These are phyloP conservation scores for Spilarctia lutea DNA, from an alignment of 2,888 invertebrate species.

Conservation along the genomic window DNA sequence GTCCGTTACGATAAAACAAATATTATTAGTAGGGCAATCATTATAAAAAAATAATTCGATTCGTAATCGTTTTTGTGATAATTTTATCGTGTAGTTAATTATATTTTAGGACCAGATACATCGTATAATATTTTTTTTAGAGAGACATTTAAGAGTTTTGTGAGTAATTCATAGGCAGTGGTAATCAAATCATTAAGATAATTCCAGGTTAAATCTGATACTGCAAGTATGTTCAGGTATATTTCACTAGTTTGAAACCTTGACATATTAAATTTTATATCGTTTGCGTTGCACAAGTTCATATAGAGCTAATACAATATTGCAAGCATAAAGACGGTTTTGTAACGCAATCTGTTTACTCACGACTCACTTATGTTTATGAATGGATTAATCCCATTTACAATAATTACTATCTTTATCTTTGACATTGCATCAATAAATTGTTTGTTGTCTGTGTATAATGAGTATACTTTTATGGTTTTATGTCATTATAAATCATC, in stretches of 20 bases:
- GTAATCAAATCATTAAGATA: background rate
- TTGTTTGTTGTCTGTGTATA: slow-evolving; percentile 1
- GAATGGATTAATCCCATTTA: slow-evolving; percentile 3
- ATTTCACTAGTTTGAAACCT: too few species aligned
- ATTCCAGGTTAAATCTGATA: background rate
- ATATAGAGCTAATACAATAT: background rate
- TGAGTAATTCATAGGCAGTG: background rate
- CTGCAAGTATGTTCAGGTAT: background rate
- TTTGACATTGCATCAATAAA: slow-evolving; percentile 9
- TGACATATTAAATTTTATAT: background rate
- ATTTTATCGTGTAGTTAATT: background rate
- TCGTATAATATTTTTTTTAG: background rate
- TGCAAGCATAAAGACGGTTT: background rate
- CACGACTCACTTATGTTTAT: background rate
- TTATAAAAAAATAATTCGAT: background rate
- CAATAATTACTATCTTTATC: background rate
- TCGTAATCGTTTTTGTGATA: background rate
- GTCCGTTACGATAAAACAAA: too few species aligned
- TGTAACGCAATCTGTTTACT: background rate
- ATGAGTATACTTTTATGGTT: slow-evolving; percentile 2
- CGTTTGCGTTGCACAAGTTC: background rate
- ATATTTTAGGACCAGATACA: background rate
- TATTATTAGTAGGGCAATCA: too few species aligned
- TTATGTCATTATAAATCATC: slow-evolving; percentile 14
- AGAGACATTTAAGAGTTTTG: background rate